Conservation (phyloP, 2,888 invertebrate species). For the Caenorhabditis becei region DNA sequence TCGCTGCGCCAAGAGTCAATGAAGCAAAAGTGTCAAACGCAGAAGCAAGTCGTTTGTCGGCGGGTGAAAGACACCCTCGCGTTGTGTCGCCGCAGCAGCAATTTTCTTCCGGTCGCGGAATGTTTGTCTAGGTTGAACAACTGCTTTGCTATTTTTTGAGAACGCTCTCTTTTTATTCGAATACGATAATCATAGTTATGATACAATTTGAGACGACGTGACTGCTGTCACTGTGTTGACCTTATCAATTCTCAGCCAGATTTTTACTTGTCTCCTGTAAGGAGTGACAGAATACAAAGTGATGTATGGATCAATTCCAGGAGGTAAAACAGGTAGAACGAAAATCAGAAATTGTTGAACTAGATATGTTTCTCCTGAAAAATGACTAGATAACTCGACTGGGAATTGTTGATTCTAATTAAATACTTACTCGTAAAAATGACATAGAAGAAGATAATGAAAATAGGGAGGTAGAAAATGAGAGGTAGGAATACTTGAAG, state of each 20-base stretch:
- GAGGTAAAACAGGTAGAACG: conserved; percentile 5
- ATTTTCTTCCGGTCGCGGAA: too few relatives aligned
- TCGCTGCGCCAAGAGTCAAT: background rate
- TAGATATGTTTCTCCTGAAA: conserved; percentile 15
- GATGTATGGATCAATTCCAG: conserved; percentile 15
- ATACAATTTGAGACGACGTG: background rate
- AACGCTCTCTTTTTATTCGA: too few relatives aligned
- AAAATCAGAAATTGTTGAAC: conserved; percentile 20
- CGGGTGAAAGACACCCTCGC: too few relatives aligned
- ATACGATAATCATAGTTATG: background rate
- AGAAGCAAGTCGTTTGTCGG: too few relatives aligned
- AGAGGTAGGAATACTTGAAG: conserved; percentile 22
- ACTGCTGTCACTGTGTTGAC: background rate
- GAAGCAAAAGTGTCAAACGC: background rate
- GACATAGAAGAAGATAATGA: conserved; percentile 4
- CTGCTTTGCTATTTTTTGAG: too few relatives aligned
- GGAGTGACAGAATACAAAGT: conserved; percentile 20
- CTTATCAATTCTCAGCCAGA: conserved; percentile 3
- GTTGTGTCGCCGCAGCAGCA: too few relatives aligned
- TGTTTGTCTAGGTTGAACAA: too few relatives aligned
- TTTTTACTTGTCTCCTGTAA: conserved; percentile 14
- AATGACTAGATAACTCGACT: too few relatives aligned
- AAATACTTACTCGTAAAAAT: conserved; percentile 9
- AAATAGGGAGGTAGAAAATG: conserved; percentile 21
- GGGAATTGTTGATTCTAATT: background rate